These are phyloP conservation scores for Ciona savignyi DNA, from an alignment of 23 tunicate genomes.

Conservation along the genomic window DNA sequence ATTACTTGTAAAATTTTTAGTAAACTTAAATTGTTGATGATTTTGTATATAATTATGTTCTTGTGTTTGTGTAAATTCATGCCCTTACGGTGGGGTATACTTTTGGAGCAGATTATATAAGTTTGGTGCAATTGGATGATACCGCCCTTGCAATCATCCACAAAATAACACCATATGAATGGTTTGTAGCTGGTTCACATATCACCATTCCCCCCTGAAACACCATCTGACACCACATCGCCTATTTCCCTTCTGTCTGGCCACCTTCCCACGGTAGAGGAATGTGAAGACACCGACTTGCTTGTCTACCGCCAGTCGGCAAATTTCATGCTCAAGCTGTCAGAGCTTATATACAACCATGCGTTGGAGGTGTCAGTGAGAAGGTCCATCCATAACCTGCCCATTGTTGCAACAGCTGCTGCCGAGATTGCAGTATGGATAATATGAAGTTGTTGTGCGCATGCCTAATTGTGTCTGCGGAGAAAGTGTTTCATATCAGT, in stretches of 20 bases:
- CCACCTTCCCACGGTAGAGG: not conserved
- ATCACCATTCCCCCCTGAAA: conserved; percentile 9
- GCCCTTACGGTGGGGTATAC: too few species aligned
- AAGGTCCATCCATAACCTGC: conserved; percentile 37
- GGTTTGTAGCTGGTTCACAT: conserved; percentile 5
- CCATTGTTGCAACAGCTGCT: conserved; percentile 18
- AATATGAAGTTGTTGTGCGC: too few species aligned
- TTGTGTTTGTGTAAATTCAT: too few species aligned
- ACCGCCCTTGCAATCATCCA: too few species aligned
- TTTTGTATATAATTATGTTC: too few species aligned
- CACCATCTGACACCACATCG: not conserved
- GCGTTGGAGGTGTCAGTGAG: conserved; percentile 81
- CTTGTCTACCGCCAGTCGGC: conserved; percentile 86
- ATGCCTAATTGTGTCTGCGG: too few species aligned
- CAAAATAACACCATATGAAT: too few species aligned
- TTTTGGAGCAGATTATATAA: too few species aligned
- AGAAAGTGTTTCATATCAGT: too few species aligned
- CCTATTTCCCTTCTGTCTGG: not conserved
- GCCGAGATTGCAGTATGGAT: conserved; percentile 26
- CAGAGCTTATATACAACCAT: conserved; percentile 90
- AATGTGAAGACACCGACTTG: conserved; percentile 41
- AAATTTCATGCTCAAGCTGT: conserved; percentile 82
- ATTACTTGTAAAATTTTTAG: too few species aligned
- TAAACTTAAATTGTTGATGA: too few species aligned
- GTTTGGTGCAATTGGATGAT: too few species aligned